A percentile compares a stretch with the other conserved stretches of the same genome.
These are phyloP conservation scores for Cenopis cana DNA, from an alignment of 2,888 invertebrate species.

Conservation along the genomic window DNA sequence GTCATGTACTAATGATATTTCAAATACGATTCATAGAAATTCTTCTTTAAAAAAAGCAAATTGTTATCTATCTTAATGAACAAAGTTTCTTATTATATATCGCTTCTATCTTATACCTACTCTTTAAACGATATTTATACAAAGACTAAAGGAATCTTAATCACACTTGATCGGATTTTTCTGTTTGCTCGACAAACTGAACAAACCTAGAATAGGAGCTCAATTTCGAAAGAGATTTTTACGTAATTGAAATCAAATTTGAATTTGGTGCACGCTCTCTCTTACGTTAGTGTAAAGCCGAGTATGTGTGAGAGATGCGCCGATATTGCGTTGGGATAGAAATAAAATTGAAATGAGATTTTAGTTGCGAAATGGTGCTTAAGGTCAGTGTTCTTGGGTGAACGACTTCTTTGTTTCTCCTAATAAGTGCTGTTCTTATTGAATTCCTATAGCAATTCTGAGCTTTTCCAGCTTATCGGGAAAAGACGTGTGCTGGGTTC, in stretches of 20 bases:
- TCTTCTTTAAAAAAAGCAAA: too few species aligned
- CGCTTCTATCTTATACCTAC: too few species aligned
- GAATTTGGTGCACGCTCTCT: not conserved
- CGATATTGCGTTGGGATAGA: not conserved
- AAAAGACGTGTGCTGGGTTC: constrained; percentile 19
- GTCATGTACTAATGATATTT: too few species aligned
- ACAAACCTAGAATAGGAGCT: not conserved
- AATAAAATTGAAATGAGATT: not conserved
- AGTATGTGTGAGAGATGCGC: not conserved
- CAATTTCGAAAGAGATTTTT: not conserved
- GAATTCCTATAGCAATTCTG: constrained; percentile 39
- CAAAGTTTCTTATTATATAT: not conserved
- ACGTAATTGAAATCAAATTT: not conserved
- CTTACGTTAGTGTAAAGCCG: not conserved
- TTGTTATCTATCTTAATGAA: not conserved
- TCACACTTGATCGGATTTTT: not conserved
- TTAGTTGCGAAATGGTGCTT: not conserved
- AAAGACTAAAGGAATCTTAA: not conserved
- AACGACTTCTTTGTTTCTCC: constrained; percentile 36
- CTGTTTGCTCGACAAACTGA: constrained; percentile 10
- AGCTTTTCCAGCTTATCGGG: constrained; percentile 16
- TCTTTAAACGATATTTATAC: not conserved
- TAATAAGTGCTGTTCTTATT: constrained; percentile 22
- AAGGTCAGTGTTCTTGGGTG: constrained; percentile 13
- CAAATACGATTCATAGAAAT: too few species aligned